Evolutionary conservation across 2,113 vertebrate genomes (phyloP).

Genomic region (Sinocyclocheilus anshuiensis): DNA sequence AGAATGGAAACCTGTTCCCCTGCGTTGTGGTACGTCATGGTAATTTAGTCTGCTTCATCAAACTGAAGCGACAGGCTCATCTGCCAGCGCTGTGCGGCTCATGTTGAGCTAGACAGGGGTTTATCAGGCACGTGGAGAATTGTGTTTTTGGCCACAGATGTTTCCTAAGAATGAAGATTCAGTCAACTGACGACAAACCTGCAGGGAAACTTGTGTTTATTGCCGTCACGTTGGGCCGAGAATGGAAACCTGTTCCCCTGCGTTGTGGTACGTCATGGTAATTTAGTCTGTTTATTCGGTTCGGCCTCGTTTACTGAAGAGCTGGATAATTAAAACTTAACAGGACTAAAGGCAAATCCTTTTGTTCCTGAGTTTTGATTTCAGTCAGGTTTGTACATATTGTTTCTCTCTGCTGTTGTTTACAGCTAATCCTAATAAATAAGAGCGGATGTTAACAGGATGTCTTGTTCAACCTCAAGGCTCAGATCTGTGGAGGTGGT

Average conservation of each 20-base stretch:
- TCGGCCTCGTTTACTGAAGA: not conserved
- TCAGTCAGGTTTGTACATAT: not conserved
- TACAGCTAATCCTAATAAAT: not conserved
- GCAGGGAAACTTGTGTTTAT: not conserved
- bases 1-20: constrained; percentile 7
- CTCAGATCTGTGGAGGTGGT: not conserved
- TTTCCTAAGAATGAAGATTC: not conserved
- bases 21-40: not conserved
- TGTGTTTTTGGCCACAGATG: constrained; percentile 23
- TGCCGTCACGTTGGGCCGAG: not conserved
- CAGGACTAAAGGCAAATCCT: constrained; percentile 20
- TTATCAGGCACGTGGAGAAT: constrained; percentile 19
- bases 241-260: constrained; percentile 1
- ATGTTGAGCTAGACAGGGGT: not conserved
- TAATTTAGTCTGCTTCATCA: constrained; percentile 17
- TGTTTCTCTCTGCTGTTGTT: not conserved
- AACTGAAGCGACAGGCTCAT: not conserved
- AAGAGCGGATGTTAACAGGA: not conserved
- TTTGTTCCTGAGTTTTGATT: not conserved
- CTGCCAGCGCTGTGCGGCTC: too few species aligned
- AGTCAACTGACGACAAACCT: not conserved
- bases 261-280: not conserved
- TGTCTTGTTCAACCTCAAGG: constrained; percentile 8
- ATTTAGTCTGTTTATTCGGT: not conserved
- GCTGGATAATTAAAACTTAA: constrained; percentile 14